Conservation (phyloP, 2,113 vertebrate species). For the Mionectes macconnelli region DNA sequence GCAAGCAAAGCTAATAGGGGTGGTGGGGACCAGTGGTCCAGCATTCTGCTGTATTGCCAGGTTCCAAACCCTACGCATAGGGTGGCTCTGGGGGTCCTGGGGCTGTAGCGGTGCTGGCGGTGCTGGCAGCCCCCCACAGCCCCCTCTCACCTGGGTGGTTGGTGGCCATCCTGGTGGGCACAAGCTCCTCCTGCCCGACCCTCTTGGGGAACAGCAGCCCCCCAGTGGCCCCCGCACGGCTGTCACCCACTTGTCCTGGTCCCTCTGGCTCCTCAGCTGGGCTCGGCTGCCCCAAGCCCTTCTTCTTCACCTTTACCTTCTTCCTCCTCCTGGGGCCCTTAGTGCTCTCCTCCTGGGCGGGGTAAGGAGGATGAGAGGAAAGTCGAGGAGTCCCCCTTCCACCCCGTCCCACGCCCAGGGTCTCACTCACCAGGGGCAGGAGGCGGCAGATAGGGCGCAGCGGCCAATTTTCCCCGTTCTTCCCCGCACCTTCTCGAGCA, state of each 20-base stretch:
- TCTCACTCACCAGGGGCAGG: slow-evolving; percentile 68
- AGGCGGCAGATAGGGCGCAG: slow-evolving; percentile 69
- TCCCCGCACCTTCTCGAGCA: slow-evolving; percentile 16
- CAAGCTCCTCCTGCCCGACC: background rate
- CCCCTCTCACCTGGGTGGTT: slow-evolving; percentile 1
- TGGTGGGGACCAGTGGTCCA: rapidly evolving
- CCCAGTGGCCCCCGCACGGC: slow-evolving; percentile 7
- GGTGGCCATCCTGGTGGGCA: rapidly evolving
- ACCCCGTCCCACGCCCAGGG: rapidly evolving
- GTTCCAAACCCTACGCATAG: rapidly evolving
- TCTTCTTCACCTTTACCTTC: slow-evolving; percentile 65
- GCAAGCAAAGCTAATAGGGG: background rate
- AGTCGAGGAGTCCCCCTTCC: rapidly evolving
- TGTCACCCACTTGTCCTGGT: slow-evolving; percentile 19
- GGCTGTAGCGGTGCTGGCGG: background rate
- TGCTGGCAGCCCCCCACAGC: background rate
- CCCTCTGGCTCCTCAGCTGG: background rate
- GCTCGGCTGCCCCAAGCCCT: background rate
- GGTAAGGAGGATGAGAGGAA: background rate
- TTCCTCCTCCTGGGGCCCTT: slow-evolving; percentile 73
- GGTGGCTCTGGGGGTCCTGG: background rate
- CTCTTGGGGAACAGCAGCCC: slow-evolving; percentile 31
- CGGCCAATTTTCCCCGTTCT: slow-evolving; percentile 27
- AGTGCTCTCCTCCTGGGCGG: slow-evolving; percentile 54
- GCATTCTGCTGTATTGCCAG: rapidly evolving